These are phyloP conservation scores for Myzus persicae DNA, from an alignment of 1,140 invertebrate species.

Conservation along the genomic window DNA sequence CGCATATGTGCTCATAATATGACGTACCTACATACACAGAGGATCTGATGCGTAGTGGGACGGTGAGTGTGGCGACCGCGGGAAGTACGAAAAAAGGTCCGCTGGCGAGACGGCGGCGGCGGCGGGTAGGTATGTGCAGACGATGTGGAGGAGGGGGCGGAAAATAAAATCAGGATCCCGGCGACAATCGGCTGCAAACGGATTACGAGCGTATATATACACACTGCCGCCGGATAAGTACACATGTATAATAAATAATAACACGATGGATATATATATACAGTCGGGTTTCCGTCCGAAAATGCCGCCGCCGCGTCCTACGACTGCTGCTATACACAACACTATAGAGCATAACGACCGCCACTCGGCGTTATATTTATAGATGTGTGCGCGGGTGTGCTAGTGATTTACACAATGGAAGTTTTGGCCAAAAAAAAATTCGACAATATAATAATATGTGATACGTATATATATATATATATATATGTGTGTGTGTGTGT, in stretches of 20 bases:
- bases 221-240: conserved; percentile 18
- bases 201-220: background rate
- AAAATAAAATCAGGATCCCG: conserved; percentile 33
- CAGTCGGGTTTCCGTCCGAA: background rate
- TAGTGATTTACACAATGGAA: background rate
- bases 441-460: background rate
- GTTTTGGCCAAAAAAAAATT: conserved; percentile 19
- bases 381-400: background rate
- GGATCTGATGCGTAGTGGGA: background rate
- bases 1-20: background rate
- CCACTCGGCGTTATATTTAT: background rate
- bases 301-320: background rate
- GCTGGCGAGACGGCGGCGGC: too few relatives aligned
- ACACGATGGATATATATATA: background rate
- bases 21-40: background rate
- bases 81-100: background rate
- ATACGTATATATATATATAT: background rate
- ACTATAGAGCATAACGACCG: background rate
- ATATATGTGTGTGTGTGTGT: too few relatives aligned
- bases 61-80: background rate
- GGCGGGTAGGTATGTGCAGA: too few relatives aligned
- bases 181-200: conserved; percentile 39
- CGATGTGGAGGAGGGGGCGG: background rate
- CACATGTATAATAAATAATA: conserved; percentile 1
- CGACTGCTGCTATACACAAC: too few relatives aligned